These are phyloP conservation scores for Ennomos fuscantarius DNA, from an alignment of 2,888 invertebrate genomes.

Conservation along the genomic window DNA sequence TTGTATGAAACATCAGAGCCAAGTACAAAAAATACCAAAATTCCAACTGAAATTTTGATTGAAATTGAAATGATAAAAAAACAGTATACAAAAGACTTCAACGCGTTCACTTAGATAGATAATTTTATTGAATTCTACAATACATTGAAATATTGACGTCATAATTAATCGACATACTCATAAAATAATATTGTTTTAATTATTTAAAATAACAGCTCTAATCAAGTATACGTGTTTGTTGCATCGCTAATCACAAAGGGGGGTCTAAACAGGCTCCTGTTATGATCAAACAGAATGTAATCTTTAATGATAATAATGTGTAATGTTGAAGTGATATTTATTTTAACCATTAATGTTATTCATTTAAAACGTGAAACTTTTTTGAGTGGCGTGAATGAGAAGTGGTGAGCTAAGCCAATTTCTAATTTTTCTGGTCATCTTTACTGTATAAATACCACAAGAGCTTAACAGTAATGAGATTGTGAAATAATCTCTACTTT, in stretches of 20 bases:
- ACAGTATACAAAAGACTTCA: conserved; percentile 26
- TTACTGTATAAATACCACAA: conserved; percentile 56
- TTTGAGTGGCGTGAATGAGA: conserved; percentile 50
- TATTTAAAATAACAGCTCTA: conserved; percentile 28
- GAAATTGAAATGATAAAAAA: conserved; percentile 15
- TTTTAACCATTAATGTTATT: background rate
- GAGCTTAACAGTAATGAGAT: conserved; percentile 66
- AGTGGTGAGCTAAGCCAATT: conserved; percentile 58
- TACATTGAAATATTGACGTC: conserved; percentile 6
- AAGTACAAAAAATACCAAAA: conserved; percentile 16
- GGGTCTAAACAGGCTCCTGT: conserved; percentile 19
- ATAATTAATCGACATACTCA: conserved; percentile 12
- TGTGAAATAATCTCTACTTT: conserved; percentile 68
- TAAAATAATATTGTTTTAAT: conserved; percentile 21
- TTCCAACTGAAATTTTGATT: conserved; percentile 15
- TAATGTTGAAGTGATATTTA: background rate
- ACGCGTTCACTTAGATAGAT: conserved; percentile 13
- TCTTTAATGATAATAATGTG: background rate
- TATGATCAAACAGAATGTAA: background rate
- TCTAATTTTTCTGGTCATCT: conserved; percentile 58
- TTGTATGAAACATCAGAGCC: conserved; percentile 17
- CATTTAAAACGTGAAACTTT: conserved; percentile 17
- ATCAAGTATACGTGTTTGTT: conserved; percentile 32
- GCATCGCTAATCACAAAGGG: conserved; percentile 25
- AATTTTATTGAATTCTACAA: background rate